Conservation (phyloP, 2,888 invertebrate genomes). For the Trichogramma dendrolimi region DNA sequence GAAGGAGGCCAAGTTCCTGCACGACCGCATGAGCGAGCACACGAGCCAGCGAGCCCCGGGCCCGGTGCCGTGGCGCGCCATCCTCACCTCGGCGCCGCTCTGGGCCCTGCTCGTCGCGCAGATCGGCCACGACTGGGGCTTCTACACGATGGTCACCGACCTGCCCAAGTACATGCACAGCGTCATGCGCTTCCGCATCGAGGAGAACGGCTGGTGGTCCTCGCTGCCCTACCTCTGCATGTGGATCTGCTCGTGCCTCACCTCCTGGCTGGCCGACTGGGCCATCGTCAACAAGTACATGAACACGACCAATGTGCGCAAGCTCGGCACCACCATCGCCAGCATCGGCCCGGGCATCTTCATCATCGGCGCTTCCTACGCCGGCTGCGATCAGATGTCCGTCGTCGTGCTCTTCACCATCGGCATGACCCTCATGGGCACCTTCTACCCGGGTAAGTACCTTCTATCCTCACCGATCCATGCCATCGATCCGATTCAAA, state of each 20-base stretch:
- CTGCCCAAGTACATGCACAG: constrained; percentile 52
- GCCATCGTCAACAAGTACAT: constrained; percentile 44
- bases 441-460: constrained; percentile 50
- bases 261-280: constrained; percentile 51
- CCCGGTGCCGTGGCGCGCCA: constrained; percentile 44
- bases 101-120: constrained; percentile 70
- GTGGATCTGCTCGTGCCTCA: constrained; percentile 49
- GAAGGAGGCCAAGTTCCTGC: constrained; percentile 42
- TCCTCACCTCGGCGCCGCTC: constrained; percentile 61
- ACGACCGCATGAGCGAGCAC: constrained; percentile 44
- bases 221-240: constrained; percentile 53
- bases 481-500: background rate
- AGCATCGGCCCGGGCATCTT: constrained; percentile 54
- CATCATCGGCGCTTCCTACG: constrained; percentile 54
- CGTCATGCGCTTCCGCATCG: constrained; percentile 50
- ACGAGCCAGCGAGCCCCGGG: constrained; percentile 44
- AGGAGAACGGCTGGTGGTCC: constrained; percentile 51
- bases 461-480: background rate
- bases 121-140: constrained; percentile 50
- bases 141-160: constrained; percentile 49
- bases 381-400: constrained; percentile 48
- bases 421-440: constrained; percentile 54
- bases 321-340: constrained; percentile 53
- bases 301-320: constrained; percentile 51
- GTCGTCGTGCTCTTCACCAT: constrained; percentile 52